Conservation (phyloP, 2,888 invertebrate genomes). For the Dynastes hyllus region DNA sequence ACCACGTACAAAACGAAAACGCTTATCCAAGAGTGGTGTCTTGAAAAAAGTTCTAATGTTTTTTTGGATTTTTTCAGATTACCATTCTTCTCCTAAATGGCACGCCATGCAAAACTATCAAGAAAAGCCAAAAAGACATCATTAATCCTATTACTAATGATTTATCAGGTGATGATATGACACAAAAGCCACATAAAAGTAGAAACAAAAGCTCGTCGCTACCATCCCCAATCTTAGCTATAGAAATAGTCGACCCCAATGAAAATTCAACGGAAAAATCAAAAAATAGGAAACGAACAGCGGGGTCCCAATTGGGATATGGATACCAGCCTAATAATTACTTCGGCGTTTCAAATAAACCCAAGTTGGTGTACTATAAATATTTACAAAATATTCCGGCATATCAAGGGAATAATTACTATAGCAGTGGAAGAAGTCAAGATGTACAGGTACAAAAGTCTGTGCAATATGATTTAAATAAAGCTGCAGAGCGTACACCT, state of each 20-base stretch:
- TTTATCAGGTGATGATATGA: conserved; percentile 1
- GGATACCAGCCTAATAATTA: conserved; percentile 74
- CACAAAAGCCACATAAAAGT: conserved; percentile 21
- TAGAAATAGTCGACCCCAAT: conserved; percentile 74
- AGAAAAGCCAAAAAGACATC: conserved; percentile 33
- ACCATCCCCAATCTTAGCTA: conserved; percentile 76
- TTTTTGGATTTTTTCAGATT: conserved; percentile 24
- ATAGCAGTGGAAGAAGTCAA: conserved; percentile 48
- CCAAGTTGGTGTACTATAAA: conserved; percentile 79
- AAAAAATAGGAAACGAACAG: conserved; percentile 79
- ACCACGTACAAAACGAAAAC: no score
- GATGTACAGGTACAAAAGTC: conserved; percentile 61
- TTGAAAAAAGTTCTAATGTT: no score
- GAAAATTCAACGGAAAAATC: conserved; percentile 63
- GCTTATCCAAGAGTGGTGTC: no score
- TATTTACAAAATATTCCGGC: conserved; percentile 80
- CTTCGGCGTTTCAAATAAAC: conserved; percentile 71
- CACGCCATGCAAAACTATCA: conserved; percentile 15
- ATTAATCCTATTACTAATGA: conserved; percentile 43
- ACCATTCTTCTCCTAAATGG: neutral
- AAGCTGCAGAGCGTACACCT: conserved; percentile 43
- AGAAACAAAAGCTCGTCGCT: conserved; percentile 53
- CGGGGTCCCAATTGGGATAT: conserved; percentile 83
- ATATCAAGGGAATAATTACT: conserved; percentile 55
- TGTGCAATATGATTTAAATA: conserved; percentile 62